A percentile compares a stretch with the other conserved stretches of the same genome.
Conservation (phyloP, 2,888 invertebrate genomes). For the Catocala fraxini region DNA sequence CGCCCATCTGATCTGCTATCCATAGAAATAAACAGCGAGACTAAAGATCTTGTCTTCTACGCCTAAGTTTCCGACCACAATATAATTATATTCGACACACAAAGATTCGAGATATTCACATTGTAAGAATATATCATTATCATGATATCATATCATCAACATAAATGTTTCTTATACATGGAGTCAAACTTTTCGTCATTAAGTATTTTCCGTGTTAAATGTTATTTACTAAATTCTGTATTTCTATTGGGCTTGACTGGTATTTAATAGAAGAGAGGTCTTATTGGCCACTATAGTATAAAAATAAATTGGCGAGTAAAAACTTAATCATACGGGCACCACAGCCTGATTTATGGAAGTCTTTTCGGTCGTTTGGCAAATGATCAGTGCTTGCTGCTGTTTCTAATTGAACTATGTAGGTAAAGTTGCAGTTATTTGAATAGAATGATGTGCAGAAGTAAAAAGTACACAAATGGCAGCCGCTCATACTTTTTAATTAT, state of each 20-base stretch:
- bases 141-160: constrained; percentile 44
- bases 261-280: constrained; percentile 56
- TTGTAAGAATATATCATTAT: constrained; percentile 35
- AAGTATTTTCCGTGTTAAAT: constrained; percentile 53
- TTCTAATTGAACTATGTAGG: constrained; percentile 1
- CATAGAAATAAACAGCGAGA: neutral
- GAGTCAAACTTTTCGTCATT: constrained; percentile 43
- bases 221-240: constrained; percentile 52
- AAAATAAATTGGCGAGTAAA: constrained; percentile 28
- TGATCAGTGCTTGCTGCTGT: constrained; percentile 14
- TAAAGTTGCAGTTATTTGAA: constrained; percentile 8
- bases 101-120: constrained; percentile 3
- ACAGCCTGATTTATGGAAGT: constrained; percentile 5
- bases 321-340: constrained; percentile 16
- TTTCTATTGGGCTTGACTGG: constrained; percentile 57
- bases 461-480: constrained; percentile 9
- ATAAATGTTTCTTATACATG: constrained; percentile 34
- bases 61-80: neutral
- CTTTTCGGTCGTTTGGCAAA: constrained; percentile 6
- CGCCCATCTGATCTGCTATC: constrained; percentile 13
- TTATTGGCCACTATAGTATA: constrained; percentile 37
- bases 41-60: too few relatives aligned
- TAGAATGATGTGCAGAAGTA: neutral
- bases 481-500: constrained; percentile 15
- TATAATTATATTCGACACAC: constrained; percentile 2